phyloP scores from a whole-genome alignment of 2,888 invertebrate genomes.

The Drosophila quasianomalipes region DNA sequence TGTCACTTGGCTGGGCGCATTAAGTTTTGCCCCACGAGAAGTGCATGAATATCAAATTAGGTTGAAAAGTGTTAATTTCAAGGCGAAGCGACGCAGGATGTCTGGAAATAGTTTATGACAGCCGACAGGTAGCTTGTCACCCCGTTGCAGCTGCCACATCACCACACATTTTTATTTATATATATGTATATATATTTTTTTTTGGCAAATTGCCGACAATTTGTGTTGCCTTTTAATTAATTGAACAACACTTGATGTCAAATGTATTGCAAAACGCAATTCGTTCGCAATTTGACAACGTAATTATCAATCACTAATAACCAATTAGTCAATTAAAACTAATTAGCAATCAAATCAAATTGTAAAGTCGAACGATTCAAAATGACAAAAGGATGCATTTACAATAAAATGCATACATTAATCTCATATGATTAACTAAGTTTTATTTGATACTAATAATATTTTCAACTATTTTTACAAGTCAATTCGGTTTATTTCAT shows the following conservation, averaged over 20 bases:
- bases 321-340: neutral
- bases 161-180: neutral
- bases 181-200: neutral
- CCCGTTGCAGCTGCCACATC: constrained; percentile 10
- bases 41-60: constrained; percentile 79
- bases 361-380: constrained; percentile 1
- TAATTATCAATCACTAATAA: constrained; percentile 39
- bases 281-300: constrained; percentile 28
- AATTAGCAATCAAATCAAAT: constrained; percentile 54
- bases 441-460: neutral
- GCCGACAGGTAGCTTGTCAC: neutral
- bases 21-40: constrained; percentile 68
- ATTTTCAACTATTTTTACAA: neutral
- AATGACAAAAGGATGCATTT: too few species aligned
- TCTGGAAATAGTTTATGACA: constrained; percentile 30
- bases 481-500: too few species aligned
- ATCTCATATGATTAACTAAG: neutral
- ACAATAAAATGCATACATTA: neutral
- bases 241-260: constrained; percentile 56
- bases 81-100: constrained; percentile 35
- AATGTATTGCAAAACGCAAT: constrained; percentile 46
- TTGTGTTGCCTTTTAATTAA: constrained; percentile 55
- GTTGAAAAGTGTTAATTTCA: constrained; percentile 78
- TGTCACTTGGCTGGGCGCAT: constrained; percentile 39
- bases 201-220: constrained; percentile 47